A percentile compares a stretch with the other conserved stretches of the same genome.
phyloP scores from a whole-genome alignment of 2,888 invertebrate genomes.

The Gortyna flavago region DNA sequence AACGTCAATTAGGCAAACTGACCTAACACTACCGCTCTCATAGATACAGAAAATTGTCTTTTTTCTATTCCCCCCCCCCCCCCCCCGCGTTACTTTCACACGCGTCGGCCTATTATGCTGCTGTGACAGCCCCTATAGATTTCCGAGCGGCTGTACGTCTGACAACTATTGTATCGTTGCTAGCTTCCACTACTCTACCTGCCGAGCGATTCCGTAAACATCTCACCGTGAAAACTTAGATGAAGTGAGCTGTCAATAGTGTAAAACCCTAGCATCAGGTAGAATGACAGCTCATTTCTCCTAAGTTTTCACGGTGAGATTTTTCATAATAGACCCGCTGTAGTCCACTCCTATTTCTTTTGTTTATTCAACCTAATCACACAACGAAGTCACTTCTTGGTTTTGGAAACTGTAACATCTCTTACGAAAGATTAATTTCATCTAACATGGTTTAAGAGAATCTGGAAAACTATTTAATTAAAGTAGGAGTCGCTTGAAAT shows the following conservation, averaged over 20 bases:
- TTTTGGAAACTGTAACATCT: not conserved
- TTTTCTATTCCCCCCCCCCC: conserved; percentile 56
- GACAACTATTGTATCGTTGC: conserved; percentile 73
- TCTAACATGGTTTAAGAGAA: not conserved
- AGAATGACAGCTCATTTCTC: too few relatives aligned
- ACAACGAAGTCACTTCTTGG: not conserved
- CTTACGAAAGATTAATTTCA: conserved; percentile 1
- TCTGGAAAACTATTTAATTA: not conserved
- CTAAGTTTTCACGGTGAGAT: too few relatives aligned
- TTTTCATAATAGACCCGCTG: too few relatives aligned
- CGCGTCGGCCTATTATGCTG: conserved; percentile 65
- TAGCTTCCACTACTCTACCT: conserved; percentile 11
- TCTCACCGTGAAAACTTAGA: too few relatives aligned
- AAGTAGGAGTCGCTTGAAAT: not conserved
- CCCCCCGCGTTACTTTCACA: conserved; percentile 63
- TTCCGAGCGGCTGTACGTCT: conserved; percentile 68
- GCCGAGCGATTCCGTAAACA: too few relatives aligned
- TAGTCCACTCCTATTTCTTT: conserved; percentile 15
- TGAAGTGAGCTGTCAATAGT: too few relatives aligned
- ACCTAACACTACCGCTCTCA: conserved; percentile 43
- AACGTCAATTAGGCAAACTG: conserved; percentile 64
- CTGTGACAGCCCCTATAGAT: conserved; percentile 68
- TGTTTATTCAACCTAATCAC: conserved; percentile 25
- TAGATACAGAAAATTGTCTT: conserved; percentile 61
- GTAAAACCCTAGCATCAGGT: too few relatives aligned